phyloP scores from a whole-genome alignment of 2,888 invertebrate genomes.

The Torymus texanus region DNA sequence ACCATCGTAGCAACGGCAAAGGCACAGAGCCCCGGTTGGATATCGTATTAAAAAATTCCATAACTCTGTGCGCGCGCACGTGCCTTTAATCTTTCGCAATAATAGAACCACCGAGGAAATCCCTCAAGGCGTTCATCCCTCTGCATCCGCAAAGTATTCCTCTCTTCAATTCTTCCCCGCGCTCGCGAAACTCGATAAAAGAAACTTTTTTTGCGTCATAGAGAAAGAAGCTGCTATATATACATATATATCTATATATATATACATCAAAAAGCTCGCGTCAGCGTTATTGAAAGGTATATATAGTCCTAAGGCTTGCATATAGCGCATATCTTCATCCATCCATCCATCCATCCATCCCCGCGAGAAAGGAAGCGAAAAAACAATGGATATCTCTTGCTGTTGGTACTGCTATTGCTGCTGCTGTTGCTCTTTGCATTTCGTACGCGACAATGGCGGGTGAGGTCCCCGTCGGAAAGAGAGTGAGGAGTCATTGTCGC shows the following conservation, averaged over 20 bases:
- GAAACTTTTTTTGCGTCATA: constrained; percentile 19
- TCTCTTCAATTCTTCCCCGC: not conserved
- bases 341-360: not conserved
- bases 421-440: not conserved
- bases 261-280: not conserved
- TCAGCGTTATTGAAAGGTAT: constrained; percentile 24
- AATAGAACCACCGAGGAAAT: constrained; percentile 25
- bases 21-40: no score
- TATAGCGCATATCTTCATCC: not conserved
- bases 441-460: not conserved
- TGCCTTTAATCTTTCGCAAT: constrained; percentile 43
- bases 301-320: no score
- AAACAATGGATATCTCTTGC: not conserved
- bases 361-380: not conserved
- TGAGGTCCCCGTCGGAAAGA: not conserved
- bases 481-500: constrained; percentile 30
- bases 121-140: not conserved
- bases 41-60: constrained; percentile 46
- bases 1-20: no score
- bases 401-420: no score
- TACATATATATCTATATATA: not conserved
- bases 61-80: not conserved
- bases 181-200: constrained; percentile 9
- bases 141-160: constrained; percentile 19
- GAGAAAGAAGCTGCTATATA: not conserved